Evolutionary conservation across 1,140 invertebrate species (phyloP).

Genomic region (Orius laevigatus): DNA sequence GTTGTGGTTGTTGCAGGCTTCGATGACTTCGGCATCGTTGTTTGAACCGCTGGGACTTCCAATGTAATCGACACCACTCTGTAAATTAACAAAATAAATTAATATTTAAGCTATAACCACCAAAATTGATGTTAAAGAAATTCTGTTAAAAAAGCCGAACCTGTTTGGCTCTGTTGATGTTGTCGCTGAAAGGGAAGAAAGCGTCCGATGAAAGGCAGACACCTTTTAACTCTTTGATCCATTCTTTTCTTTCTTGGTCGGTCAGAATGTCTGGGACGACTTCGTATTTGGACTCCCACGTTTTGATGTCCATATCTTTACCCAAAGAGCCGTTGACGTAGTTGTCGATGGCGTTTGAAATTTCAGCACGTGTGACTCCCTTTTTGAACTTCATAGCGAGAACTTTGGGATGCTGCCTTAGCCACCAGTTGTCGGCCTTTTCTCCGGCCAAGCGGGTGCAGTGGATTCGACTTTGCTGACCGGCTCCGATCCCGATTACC

Average conservation of each 20-base stretch:
- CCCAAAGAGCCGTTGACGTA: slow-evolving; percentile 83
- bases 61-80: slow-evolving; percentile 91
- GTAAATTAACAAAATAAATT: slow-evolving; percentile 21
- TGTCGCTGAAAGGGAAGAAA: slow-evolving; percentile 97
- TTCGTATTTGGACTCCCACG: slow-evolving; percentile 58
- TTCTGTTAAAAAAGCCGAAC: slow-evolving; percentile 32
- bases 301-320: slow-evolving; percentile 47
- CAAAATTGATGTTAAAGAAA: neutral
- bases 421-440: slow-evolving; percentile 98
- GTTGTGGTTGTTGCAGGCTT: slow-evolving; percentile 82
- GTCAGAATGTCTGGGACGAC: slow-evolving; percentile 50
- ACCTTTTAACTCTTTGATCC: slow-evolving; percentile 62
- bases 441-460: slow-evolving; percentile 92
- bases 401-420: slow-evolving; percentile 83
- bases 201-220: slow-evolving; percentile 94
- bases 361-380: slow-evolving; percentile 79
- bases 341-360: slow-evolving; percentile 91
- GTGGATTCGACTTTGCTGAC: slow-evolving; percentile 94
- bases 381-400: slow-evolving; percentile 73
- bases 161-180: slow-evolving; percentile 83
- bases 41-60: slow-evolving; percentile 84
- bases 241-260: slow-evolving; percentile 52
- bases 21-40: slow-evolving; percentile 79
- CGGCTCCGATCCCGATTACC: slow-evolving; percentile 92
- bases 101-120: neutral